A percentile compares a stretch with the other conserved stretches of the same genome.
phyloP scores from a whole-genome alignment of 2,888 invertebrate genomes.

The Neoaliturus tenellus region DNA sequence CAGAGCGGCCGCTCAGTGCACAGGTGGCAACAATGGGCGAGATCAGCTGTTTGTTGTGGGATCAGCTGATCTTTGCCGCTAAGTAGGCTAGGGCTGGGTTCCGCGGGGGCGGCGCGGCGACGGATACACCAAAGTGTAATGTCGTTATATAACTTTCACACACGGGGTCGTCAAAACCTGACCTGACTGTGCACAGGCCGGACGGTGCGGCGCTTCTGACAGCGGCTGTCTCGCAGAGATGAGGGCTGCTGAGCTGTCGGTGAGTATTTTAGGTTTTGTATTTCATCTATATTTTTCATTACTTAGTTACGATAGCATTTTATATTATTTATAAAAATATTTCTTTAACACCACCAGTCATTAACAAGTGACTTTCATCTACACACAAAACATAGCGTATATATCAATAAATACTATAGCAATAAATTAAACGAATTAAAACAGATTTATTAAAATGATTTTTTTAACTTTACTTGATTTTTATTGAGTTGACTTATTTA shows the following conservation, averaged over 20 bases:
- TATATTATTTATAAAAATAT: no score
- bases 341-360: no score
- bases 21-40: background rate
- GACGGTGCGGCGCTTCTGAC: background rate
- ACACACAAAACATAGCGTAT: no score
- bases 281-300: no score
- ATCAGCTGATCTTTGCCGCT: slow-evolving; percentile 13
- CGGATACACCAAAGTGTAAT: slow-evolving; percentile 27
- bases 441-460: no score
- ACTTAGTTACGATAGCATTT: no score
- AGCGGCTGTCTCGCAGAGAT: background rate
- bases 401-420: no score
- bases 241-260: background rate
- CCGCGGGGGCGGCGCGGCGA: slow-evolving; percentile 40
- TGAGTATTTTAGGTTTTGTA: no score
- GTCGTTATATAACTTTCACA: slow-evolving; percentile 46
- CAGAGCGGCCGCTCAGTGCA: background rate
- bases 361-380: no score
- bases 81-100: slow-evolving; percentile 10
- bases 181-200: background rate
- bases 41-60: background rate
- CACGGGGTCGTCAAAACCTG: slow-evolving; percentile 41
- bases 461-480: no score
- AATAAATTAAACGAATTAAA: no score
- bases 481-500: no score